Conservation (phyloP, 2,888 invertebrate genomes). For the Acleris holmiana region DNA sequence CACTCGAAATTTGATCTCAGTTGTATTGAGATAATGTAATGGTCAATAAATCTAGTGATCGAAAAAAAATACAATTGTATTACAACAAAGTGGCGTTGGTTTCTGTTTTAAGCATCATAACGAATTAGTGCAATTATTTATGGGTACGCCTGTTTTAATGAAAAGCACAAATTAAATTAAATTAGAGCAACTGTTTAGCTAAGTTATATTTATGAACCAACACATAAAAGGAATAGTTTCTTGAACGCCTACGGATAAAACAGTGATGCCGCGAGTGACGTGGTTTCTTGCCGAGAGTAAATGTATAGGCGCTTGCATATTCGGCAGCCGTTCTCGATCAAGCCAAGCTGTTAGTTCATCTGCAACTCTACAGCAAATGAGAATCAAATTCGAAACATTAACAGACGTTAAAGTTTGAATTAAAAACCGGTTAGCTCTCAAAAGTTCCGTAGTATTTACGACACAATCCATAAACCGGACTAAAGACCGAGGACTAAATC, state of each 20-base stretch:
- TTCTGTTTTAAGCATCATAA: constrained; percentile 13
- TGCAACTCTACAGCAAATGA: constrained; percentile 6
- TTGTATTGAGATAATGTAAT: constrained; percentile 28
- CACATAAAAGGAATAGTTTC: not conserved
- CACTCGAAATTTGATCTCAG: constrained; percentile 41
- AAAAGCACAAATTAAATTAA: too few relatives aligned
- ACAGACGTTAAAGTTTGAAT: constrained; percentile 7
- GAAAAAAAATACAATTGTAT: constrained; percentile 22
- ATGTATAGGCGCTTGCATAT: constrained; percentile 32
- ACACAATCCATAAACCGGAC: constrained; percentile 29
- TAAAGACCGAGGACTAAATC: constrained; percentile 18
- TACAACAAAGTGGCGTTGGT: not conserved
- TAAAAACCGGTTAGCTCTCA: constrained; percentile 8
- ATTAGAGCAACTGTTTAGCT: too few relatives aligned
- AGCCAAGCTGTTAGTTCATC: not conserved
- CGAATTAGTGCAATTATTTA: too few relatives aligned
- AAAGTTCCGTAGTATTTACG: constrained; percentile 30
- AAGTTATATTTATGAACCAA: not conserved
- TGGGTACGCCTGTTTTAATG: too few relatives aligned
- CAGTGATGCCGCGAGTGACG: constrained; percentile 8
- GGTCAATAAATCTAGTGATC: constrained; percentile 32
- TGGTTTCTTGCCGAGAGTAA: constrained; percentile 31
- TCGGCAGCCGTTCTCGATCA: constrained; percentile 9
- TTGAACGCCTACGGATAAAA: constrained; percentile 33
- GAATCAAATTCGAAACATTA: constrained; percentile 13